Percentiles rank a stretch among this genome's conserved stretches.
Evolutionary conservation across 1,140 invertebrate species (phyloP).

Genomic region (Drosophila novamexicana): DNA sequence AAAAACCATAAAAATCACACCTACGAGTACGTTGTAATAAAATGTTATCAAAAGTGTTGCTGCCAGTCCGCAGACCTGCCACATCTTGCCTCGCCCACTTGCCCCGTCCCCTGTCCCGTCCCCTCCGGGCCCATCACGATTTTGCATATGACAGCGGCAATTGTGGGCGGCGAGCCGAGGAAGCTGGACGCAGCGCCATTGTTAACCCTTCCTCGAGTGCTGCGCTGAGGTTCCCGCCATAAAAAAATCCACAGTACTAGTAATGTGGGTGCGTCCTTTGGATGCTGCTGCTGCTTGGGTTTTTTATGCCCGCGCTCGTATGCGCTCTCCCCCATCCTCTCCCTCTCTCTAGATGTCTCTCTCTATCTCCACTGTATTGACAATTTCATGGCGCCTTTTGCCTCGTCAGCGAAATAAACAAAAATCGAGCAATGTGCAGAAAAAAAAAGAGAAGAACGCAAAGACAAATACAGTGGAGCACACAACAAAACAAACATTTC

Average conservation of each 20-base stretch:
- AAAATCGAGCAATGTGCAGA: constrained; percentile 65
- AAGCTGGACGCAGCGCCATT: constrained; percentile 68
- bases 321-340: constrained; percentile 1
- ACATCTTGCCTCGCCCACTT: constrained; percentile 6
- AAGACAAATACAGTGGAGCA: constrained; percentile 78
- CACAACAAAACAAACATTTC: constrained; percentile 79
- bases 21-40: constrained; percentile 82
- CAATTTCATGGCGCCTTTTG: constrained; percentile 76
- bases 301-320: constrained; percentile 53
- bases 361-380: constrained; percentile 56
- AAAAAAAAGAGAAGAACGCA: constrained; percentile 38
- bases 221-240: constrained; percentile 50
- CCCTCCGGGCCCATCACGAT: constrained; percentile 18
- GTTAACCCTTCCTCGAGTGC: constrained; percentile 70
- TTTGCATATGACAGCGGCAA: constrained; percentile 76
- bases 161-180: constrained; percentile 12
- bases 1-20: constrained; percentile 82
- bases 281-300: constrained; percentile 28
- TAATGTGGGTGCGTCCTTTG: constrained; percentile 69
- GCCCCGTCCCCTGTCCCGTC: background rate
- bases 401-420: constrained; percentile 83
- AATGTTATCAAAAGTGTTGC: constrained; percentile 83
- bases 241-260: constrained; percentile 65
- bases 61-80: constrained; percentile 53
- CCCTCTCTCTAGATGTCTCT: background rate